phyloP scores from a whole-genome alignment of 1,140 invertebrate species.

The Anoplophora glabripennis region DNA sequence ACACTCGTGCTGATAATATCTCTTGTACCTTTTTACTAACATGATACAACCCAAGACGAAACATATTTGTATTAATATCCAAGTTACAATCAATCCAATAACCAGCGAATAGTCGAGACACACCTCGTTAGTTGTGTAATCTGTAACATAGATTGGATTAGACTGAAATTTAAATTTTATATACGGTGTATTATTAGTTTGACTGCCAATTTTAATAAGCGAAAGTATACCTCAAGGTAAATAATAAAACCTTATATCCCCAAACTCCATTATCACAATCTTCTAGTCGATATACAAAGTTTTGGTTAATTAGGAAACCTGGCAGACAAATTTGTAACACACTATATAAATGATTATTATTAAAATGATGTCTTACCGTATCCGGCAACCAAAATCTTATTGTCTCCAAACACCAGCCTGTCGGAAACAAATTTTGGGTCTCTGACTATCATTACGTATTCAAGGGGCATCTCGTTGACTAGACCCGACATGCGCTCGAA shows the following conservation, averaged over 20 bases:
- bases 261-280: too few species aligned
- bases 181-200: not conserved
- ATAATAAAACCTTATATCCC: too few species aligned
- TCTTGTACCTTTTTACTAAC: slow-evolving; percentile 42
- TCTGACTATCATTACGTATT: slow-evolving; percentile 51
- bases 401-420: slow-evolving; percentile 50
- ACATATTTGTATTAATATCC: slow-evolving; percentile 44
- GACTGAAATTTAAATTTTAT: not conserved
- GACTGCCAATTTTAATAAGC: too few species aligned
- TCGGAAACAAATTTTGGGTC: slow-evolving; percentile 45
- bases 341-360: too few species aligned
- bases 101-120: slow-evolving; percentile 46
- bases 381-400: slow-evolving; percentile 51
- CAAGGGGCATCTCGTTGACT: slow-evolving; percentile 46
- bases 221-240: too few species aligned
- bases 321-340: too few species aligned
- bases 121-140: slow-evolving; percentile 43
- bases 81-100: slow-evolving; percentile 41
- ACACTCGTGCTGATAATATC: slow-evolving; percentile 42
- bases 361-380: slow-evolving; percentile 43
- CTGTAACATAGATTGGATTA: slow-evolving; percentile 28
- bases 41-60: slow-evolving; percentile 38
- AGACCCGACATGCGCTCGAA: slow-evolving; percentile 32
- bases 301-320: too few species aligned
- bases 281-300: too few species aligned